Base-by-base conservation (phyloP, 1,140 invertebrate genomes). In the Coboldia fuscipes region DNA sequence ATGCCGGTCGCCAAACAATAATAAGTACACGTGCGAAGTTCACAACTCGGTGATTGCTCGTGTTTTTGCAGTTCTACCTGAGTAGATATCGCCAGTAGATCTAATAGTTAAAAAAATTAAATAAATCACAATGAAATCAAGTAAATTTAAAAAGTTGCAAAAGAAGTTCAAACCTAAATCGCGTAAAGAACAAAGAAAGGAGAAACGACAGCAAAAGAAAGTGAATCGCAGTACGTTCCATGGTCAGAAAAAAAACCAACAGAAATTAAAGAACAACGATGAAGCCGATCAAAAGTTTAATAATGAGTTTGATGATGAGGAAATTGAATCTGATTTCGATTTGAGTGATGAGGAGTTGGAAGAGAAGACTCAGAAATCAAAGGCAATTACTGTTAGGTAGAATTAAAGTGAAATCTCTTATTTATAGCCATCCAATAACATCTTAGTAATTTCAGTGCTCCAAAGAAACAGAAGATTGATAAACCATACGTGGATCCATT, bases 181-280 rank as follows among this genome's bases (percentile, higher is more conserved):
- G 1, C 60, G 71, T 6, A 72, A 72, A 48, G 58, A 71, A 43
- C 44, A 64, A 9, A 56, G 72, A 3, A 74, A 74, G 46, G 65
- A 66, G 31, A 59, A 66, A 32, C 43, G 63, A 15, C 42, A 54
- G 28, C 61, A 63, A 24, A 74, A 74, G 43, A 56, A 61, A 22
- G 53, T 51, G 24, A 63, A 58, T 41, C 53, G 55, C 26, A 40
- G 55, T 37, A 61, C 60, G 42, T 58, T 60, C 42, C 45, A 52
- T 38, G 22, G 61, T 52, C 45, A 45, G 41, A 37, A 46, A 42
- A 37, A 43, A 45, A 37, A 41, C 36, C 23, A 42, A 32, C 22
- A 28, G 18, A 19, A 32, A 32, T 21, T 32, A 19, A 20, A 21
- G 12, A 21, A 20, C 12, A 19, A 32, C 4, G 19, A 32, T 13